Evolutionary conservation across 2,888 invertebrate genomes (phyloP).

Genomic region (Spatulosminthurus flaviceps): DNA sequence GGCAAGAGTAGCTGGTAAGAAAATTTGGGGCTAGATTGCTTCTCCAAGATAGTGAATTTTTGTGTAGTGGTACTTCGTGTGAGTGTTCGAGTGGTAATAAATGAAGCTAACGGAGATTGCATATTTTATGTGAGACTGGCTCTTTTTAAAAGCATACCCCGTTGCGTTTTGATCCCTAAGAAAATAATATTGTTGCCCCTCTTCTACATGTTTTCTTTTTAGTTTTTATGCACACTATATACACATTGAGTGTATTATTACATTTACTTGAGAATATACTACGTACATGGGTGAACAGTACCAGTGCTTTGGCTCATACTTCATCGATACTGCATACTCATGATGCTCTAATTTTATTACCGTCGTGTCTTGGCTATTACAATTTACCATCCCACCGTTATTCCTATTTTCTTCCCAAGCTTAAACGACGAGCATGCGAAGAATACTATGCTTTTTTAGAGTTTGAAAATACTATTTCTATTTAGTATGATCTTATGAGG

Average conservation of each 20-base stretch:
- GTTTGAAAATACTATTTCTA: too few species aligned
- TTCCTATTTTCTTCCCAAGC: too few species aligned
- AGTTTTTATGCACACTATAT: too few species aligned
- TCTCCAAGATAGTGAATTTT: background rate
- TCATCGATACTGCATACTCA: background rate
- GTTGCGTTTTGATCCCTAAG: background rate
- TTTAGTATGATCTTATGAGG: too few species aligned
- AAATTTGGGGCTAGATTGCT: background rate
- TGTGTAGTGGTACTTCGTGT: too few species aligned
- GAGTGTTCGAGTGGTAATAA: background rate
- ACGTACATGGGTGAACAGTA: too few species aligned
- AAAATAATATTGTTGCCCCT: background rate
- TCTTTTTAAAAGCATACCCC: background rate
- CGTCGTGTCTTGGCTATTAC: background rate
- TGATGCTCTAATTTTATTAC: slow-evolving; percentile 9
- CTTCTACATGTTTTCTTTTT: background rate
- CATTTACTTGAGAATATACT: too few species aligned
- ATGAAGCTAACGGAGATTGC: slow-evolving; percentile 9
- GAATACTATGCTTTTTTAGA: too few species aligned
- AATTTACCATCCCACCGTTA: background rate
- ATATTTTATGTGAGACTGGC: background rate
- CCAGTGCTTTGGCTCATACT: too few species aligned
- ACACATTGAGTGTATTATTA: too few species aligned
- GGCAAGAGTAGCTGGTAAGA: background rate
- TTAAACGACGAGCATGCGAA: too few species aligned